phyloP scores from a whole-genome alignment of 2,113 vertebrate species.

The Spea bombifrons region DNA sequence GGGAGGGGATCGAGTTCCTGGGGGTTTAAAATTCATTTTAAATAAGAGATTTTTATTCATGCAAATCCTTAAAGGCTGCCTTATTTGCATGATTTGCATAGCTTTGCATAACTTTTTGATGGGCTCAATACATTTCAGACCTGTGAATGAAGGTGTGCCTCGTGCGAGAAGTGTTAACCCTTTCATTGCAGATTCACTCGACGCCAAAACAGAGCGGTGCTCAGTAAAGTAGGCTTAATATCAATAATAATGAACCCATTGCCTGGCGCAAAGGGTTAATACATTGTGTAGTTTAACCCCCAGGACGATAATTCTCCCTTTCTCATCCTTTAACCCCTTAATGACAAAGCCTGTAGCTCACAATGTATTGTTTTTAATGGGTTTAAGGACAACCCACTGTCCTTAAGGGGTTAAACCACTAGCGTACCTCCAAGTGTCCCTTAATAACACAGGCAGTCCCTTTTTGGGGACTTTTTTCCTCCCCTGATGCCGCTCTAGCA shows the following conservation, averaged over 20 bases:
- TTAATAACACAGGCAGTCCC: too few relatives aligned
- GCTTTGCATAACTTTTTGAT: conserved; percentile 26
- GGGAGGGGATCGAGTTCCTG: neutral
- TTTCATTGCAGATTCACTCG: neutral
- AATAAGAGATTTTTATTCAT: conserved; percentile 19
- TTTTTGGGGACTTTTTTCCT: too few relatives aligned
- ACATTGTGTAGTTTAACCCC: neutral
- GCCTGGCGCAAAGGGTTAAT: neutral
- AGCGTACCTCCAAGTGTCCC: too few relatives aligned
- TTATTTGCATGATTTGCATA: conserved; percentile 26
- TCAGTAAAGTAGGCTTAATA: too few relatives aligned
- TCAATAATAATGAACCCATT: neutral
- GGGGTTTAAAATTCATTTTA: conserved; percentile 15
- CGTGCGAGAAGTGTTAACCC: neutral
- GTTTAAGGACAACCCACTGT: too few relatives aligned
- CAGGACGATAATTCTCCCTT: neutral
- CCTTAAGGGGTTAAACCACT: too few relatives aligned
- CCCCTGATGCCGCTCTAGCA: too few relatives aligned
- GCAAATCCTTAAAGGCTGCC: conserved; percentile 10
- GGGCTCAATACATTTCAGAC: neutral
- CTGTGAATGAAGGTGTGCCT: neutral
- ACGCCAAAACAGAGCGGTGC: too few relatives aligned
- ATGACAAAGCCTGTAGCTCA: neutral
- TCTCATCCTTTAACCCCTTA: neutral
- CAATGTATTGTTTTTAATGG: neutral